These are phyloP conservation scores for Campylorhamphus procurvoides DNA, from an alignment of 2,113 vertebrate genomes.

Conservation along the genomic window DNA sequence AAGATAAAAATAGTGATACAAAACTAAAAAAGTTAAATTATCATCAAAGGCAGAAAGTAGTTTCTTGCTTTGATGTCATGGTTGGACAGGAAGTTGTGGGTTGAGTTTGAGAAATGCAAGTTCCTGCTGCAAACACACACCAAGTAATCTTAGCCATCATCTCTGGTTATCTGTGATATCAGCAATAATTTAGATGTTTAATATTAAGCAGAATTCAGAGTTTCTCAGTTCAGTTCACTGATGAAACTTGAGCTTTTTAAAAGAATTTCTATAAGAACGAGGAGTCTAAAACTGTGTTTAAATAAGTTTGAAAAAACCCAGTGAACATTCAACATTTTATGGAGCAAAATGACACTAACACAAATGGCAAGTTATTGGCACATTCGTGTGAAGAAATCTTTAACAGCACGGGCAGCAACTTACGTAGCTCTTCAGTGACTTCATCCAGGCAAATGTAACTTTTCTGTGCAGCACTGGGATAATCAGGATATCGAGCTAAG, in stretches of 20 bases:
- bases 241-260: background rate
- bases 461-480: slow-evolving; percentile 81
- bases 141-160: background rate
- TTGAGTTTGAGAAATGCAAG: background rate
- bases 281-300: background rate
- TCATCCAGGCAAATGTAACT: slow-evolving; percentile 93
- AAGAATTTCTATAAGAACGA: background rate
- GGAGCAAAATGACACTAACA: background rate
- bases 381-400: background rate
- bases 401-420: slow-evolving; percentile 23
- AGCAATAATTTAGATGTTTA: background rate
- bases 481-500: slow-evolving; percentile 88
- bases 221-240: background rate
- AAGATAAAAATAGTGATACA: background rate
- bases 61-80: background rate
- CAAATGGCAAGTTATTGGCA: background rate
- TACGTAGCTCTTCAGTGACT: slow-evolving; percentile 92
- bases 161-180: background rate
- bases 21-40: background rate
- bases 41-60: background rate
- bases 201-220: background rate
- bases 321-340: background rate
- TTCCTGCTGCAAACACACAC: background rate
- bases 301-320: background rate
- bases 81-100: background rate